These are phyloP conservation scores for Drosophila stalkeri DNA, from an alignment of 2,888 invertebrate species.

Conservation along the genomic window DNA sequence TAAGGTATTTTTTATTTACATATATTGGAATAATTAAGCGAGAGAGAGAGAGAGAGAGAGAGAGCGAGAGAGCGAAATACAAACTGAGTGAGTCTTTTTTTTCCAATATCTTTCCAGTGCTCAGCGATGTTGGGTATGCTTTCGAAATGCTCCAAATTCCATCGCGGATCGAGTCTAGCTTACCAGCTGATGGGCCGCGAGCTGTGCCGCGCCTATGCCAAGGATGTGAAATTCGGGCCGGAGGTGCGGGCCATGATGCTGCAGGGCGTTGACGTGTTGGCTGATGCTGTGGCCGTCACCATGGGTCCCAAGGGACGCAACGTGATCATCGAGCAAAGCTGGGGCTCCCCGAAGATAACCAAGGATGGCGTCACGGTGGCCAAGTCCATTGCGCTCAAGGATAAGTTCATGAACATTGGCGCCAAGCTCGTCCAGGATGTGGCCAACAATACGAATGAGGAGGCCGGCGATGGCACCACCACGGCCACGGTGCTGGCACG, in stretches of 20 bases:
- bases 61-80: neutral
- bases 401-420: constrained; percentile 99
- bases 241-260: constrained; percentile 99
- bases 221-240: constrained; percentile 98
- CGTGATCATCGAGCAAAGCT: constrained; percentile 99
- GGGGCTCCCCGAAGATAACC: constrained; percentile 99
- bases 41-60: no score
- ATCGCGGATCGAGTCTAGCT: constrained; percentile 85
- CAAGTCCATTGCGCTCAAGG: constrained; percentile 98
- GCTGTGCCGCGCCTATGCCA: constrained; percentile 89
- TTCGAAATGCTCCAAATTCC: constrained; percentile 73
- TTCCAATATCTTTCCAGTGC: neutral
- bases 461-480: constrained; percentile 99
- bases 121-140: constrained; percentile 57
- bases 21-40: no score
- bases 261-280: constrained; percentile 97
- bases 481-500: constrained; percentile 98
- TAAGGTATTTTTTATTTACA: neutral
- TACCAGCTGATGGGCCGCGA: constrained; percentile 46
- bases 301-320: constrained; percentile 99
- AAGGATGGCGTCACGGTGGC: constrained; percentile 99
- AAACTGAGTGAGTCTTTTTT: neutral
- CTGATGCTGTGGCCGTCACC: constrained; percentile 99
- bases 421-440: constrained; percentile 99
- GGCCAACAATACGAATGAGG: constrained; percentile 99